Conservation (phyloP, 2,113 vertebrate species). For the Muscicapa adusta region DNA sequence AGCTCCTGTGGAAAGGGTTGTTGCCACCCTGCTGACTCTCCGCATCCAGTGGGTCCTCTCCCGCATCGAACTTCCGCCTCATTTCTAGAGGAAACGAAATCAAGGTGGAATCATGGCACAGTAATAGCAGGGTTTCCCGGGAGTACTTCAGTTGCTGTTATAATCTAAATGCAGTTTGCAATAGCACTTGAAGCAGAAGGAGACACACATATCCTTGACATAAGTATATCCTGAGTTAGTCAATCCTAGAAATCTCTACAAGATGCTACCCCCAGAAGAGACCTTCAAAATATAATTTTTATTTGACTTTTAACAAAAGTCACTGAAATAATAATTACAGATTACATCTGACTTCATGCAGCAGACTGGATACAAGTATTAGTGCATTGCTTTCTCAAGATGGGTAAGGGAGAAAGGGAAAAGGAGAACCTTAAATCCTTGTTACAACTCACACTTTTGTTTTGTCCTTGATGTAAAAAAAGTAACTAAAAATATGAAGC, state of each 20-base stretch:
- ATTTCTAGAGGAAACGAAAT: conserved; percentile 79
- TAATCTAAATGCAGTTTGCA: not conserved
- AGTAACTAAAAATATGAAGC: not conserved
- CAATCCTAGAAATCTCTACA: not conserved
- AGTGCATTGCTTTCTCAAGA: not conserved
- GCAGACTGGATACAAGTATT: not conserved
- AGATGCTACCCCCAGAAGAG: not conserved
- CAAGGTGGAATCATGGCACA: not conserved
- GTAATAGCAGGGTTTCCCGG: not conserved
- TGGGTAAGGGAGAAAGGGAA: not conserved
- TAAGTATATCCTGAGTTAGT: not conserved
- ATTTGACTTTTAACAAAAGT: not conserved
- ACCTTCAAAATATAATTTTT: not conserved
- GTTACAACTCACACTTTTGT: not conserved
- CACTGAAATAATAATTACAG: not conserved
- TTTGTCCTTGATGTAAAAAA: not conserved
- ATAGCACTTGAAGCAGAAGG: not conserved
- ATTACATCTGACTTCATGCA: not conserved
- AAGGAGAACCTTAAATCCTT: not conserved
- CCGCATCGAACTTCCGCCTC: conserved; percentile 93
- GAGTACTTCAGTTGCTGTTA: not conserved
- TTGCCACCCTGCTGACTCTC: conserved; percentile 89
- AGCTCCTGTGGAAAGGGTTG: conserved; percentile 83
- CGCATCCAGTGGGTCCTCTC: conserved; percentile 93
- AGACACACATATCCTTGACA: not conserved